These are phyloP conservation scores for Apotomis turbidana DNA, from an alignment of 2,888 invertebrate species.

Conservation along the genomic window DNA sequence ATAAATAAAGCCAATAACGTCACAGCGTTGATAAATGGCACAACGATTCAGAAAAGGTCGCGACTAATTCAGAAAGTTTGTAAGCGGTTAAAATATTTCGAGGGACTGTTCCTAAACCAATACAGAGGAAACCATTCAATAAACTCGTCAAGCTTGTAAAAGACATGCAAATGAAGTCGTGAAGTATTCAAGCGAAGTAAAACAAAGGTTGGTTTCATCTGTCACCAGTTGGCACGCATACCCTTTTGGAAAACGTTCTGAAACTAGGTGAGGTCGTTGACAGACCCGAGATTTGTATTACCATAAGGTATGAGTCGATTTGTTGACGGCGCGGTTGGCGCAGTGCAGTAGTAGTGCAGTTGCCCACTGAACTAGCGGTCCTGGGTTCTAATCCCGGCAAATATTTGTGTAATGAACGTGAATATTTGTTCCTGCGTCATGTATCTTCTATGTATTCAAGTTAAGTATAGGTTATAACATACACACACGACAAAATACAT, in stretches of 20 bases:
- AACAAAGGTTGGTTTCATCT: conserved; percentile 44
- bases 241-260: conserved; percentile 43
- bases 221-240: conserved; percentile 39
- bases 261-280: conserved; percentile 46
- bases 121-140: conserved; percentile 35
- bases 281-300: conserved; percentile 28
- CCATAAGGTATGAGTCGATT: conserved; percentile 10
- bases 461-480: too few species aligned
- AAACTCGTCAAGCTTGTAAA: conserved; percentile 36
- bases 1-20: conserved; percentile 5
- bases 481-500: too few species aligned
- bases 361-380: too few species aligned
- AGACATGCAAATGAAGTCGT: conserved; percentile 39
- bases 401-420: too few species aligned
- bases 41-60: conserved; percentile 26
- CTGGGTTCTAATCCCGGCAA: too few species aligned
- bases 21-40: conserved; percentile 14
- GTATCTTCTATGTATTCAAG: too few species aligned
- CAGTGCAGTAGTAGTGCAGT: too few species aligned
- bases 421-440: too few species aligned
- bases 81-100: conserved; percentile 27
- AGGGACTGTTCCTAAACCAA: conserved; percentile 33
- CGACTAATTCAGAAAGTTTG: conserved; percentile 25
- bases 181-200: conserved; percentile 34
- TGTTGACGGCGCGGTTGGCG: neutral